Base-by-base conservation (phyloP, 2,888 invertebrate species). In the Anarsia innoxiella region DNA sequence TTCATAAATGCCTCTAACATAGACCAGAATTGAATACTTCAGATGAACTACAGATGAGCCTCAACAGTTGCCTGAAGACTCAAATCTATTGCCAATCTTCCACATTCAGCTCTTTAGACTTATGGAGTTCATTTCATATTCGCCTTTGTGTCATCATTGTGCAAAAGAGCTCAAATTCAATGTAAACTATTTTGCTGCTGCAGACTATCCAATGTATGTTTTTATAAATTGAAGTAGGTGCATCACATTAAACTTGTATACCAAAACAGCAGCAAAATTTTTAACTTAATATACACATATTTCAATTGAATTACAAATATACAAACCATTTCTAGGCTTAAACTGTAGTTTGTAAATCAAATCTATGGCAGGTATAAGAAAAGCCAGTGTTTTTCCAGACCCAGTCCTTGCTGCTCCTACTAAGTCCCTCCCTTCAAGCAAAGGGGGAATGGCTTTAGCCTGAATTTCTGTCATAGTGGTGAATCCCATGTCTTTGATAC, bases 321-420 rank as follows among this genome's bases (percentile, higher is more conserved):
- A 50, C 79, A 71, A 69, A 90, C 96, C 97, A 86, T 97, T 96
- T 48, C 95, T 88, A 0, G 96, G 96, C 90, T 94, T 94, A 64
- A 97, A 97, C 56, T 93, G 91, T 36, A 96, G 73, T 68, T 96
- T 97, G 62, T 92, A 89, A 44, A 98, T 91, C 23, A 97, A 86
- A 68, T 99, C 97, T 34, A 99, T 88, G n/a, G 95, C 95, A 1
- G 99, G 99, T 55, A 99, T 91, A 0, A 99, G 88, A 64, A 99
- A 99, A 0, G 98, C 97, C 37, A 99, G 70, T 0, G 99, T 99
- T 79, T 99, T 99, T 48, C 97, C 97, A 6, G 97, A 97, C 0
- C 99, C 99, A 10, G 99, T 99, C 75, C 94, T 93, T 0, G 99
- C 98, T 23, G 96, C 91, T 28, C 96, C 99, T 23, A 99, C 93